Evolutionary conservation across 2,797 vertebrate species (phyloP), one percentile per base, ranked within the genome.

Genomic region (Pteropus rufus): DNA sequence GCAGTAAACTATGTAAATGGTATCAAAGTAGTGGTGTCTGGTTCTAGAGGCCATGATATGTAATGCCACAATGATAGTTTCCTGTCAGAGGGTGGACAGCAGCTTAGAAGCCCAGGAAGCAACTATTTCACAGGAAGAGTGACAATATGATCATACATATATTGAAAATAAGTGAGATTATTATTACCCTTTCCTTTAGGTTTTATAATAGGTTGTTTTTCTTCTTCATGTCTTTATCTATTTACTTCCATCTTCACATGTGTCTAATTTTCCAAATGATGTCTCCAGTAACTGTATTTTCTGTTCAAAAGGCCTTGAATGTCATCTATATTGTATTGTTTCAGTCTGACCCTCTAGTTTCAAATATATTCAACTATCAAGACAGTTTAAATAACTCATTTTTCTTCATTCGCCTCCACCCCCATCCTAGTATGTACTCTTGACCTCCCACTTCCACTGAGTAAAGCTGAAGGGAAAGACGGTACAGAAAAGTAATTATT

Each of bases 261-360:
- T 4, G 41, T 75, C 3, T 82, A 34, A 36, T 87, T 87, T 77
- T 31, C 8, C 54, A 90, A 89, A 41, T 23, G 54, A 21, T 26
- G n/a, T 67, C 46, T 72, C 23, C 52, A 16, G 41, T 62, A 76
- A 49, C 34, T 83, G 34, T 39, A 93, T 93, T 80, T 85, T 52
- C 24, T 56, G 31, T 39, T 87, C 0, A 23, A 29, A 87, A 81
- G 62, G 49, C 2, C 26, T 39, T 31, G 29, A 49, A 21, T 21
- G n/a, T 44, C 31, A 73, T 46, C 49, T 60, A 1, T 26, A 31
- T 19, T 46, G 6, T n/a, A 58, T 69, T 70, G 14, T 9, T 18
- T 67, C 62, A 34, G 3, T 52, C 36, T 88, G 16, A 3, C 7
- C 44, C 16, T 10, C 65, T 81, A 29, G 3, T 72, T 89, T 94